phyloP scores from a whole-genome alignment of 2,888 invertebrate species.

The Oasisia sp. region DNA sequence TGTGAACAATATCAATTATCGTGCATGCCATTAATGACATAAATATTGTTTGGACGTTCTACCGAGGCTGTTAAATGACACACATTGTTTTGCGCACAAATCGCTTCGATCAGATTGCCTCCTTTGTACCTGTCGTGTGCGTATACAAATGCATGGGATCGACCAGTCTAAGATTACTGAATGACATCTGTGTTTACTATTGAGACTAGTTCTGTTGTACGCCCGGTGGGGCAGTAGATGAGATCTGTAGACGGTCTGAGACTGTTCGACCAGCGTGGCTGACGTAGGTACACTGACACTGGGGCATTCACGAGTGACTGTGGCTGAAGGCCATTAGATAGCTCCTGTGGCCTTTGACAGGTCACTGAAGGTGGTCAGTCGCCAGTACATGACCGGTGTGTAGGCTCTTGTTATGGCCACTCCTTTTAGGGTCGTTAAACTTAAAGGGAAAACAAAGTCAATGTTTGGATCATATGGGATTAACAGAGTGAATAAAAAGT shows the following conservation, averaged over 20 bases:
- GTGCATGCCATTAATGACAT: background rate
- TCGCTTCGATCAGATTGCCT: background rate
- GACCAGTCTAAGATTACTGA: background rate
- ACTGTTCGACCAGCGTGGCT: background rate
- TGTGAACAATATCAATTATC: conserved; percentile 1
- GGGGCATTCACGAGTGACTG: background rate
- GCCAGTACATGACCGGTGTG: background rate
- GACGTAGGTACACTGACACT: background rate
- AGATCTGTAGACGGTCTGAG: background rate
- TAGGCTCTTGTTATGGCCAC: background rate
- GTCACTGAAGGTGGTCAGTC: background rate
- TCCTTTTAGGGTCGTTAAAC: background rate
- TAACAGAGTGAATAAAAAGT: too few relatives aligned
- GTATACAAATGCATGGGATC: background rate
- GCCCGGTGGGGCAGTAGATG: background rate
- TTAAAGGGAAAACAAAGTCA: too few relatives aligned
- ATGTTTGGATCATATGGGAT: too few relatives aligned
- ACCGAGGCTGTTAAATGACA: background rate
- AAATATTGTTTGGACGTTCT: background rate
- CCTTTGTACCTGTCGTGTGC: background rate
- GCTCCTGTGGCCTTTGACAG: background rate
- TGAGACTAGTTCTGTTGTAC: background rate
- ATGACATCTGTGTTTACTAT: background rate
- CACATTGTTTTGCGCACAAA: background rate
- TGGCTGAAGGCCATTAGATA: background rate